Evolutionary conservation across 2,888 invertebrate species (phyloP).

Genomic region (Halocaridina rubra): DNA sequence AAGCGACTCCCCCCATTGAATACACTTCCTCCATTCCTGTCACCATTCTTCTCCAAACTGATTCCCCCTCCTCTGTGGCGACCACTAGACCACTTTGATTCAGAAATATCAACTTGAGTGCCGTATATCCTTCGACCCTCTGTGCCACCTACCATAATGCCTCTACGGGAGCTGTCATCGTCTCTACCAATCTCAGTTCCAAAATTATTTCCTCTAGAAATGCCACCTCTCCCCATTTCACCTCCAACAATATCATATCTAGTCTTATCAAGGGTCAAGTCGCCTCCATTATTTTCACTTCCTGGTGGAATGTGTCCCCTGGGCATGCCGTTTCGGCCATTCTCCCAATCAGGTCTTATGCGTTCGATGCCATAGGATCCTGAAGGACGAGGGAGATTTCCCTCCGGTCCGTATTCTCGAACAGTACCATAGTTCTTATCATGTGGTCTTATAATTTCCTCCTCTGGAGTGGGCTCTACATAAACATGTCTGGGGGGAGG

Average conservation of each 20-base stretch:
- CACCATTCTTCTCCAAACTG: neutral
- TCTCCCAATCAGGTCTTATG: conserved; percentile 71
- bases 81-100: neutral
- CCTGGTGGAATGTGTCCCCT: neutral
- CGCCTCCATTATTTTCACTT: neutral
- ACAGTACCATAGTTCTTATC: neutral
- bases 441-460: neutral
- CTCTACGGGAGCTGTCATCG: neutral
- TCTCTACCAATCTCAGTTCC: neutral
- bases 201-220: too few species aligned
- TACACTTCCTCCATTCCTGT: neutral
- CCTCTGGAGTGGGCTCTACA: neutral
- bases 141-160: neutral
- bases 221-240: neutral
- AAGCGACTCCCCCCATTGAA: neutral
- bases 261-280: neutral
- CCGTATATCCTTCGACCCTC: neutral
- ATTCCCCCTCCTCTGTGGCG: neutral
- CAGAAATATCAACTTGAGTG: neutral
- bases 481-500: neutral
- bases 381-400: neutral
- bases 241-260: neutral
- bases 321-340: neutral
- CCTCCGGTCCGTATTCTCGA: neutral
- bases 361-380: conserved; percentile 77